Conservation (phyloP, 2,113 vertebrate genomes). For the Phoxinus phoxinus region DNA sequence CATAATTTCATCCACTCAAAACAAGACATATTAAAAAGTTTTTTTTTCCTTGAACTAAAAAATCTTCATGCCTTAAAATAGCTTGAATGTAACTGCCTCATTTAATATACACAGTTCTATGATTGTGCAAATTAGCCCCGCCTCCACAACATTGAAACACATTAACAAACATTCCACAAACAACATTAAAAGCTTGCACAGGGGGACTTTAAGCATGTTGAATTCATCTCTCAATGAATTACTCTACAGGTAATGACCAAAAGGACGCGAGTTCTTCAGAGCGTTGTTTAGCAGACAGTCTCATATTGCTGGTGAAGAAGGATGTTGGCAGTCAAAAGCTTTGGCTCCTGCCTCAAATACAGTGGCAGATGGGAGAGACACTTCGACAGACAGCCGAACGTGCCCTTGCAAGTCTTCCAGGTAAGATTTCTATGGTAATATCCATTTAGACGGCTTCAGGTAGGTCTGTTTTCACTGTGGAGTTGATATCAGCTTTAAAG, state of each 20-base stretch:
- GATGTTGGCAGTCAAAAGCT: conserved; percentile 80
- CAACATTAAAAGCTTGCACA: too few relatives aligned
- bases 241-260: conserved; percentile 77
- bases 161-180: too few relatives aligned
- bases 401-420: conserved; percentile 77
- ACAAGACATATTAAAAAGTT: too few relatives aligned
- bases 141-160: too few relatives aligned
- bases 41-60: too few relatives aligned
- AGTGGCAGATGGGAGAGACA: conserved; percentile 89
- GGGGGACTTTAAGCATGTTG: background rate
- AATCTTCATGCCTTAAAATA: too few relatives aligned
- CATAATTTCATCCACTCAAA: too few relatives aligned
- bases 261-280: conserved; percentile 73
- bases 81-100: too few relatives aligned
- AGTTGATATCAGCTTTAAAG: background rate
- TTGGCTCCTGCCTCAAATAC: conserved; percentile 90
- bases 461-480: background rate
- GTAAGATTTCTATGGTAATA: conserved; percentile 65
- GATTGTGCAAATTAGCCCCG: too few relatives aligned
- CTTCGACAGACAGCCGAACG: conserved; percentile 87
- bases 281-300: conserved; percentile 83
- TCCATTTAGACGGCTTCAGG: background rate
- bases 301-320: conserved; percentile 86
- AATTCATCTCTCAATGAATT: conserved; percentile 31
- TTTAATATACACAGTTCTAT: too few relatives aligned